Conservation (phyloP, 2,888 invertebrate genomes). For the Ommatoiulus sabulosus region DNA sequence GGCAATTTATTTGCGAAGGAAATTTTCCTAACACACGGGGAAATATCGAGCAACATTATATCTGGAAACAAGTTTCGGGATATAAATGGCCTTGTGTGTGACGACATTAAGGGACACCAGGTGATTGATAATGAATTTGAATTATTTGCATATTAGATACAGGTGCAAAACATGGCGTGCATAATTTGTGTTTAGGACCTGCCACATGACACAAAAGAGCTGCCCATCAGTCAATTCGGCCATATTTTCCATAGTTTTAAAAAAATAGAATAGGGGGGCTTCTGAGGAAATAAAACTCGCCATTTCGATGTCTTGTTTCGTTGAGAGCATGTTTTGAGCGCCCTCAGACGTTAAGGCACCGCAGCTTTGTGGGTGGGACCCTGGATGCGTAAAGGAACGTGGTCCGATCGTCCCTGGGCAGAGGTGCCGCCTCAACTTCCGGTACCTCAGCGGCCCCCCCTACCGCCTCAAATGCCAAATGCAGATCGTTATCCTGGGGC, state of each 20-base stretch:
- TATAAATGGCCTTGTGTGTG: too few relatives aligned
- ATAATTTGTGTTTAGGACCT: too few relatives aligned
- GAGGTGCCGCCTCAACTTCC: conserved; percentile 35
- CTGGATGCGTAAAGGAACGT: conserved; percentile 79
- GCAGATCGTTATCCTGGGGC: not conserved
- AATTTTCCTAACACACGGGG: too few relatives aligned
- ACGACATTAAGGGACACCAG: too few relatives aligned
- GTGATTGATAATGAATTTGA: too few relatives aligned
- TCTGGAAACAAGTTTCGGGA: too few relatives aligned
- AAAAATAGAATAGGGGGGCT: not conserved
- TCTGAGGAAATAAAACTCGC: not conserved
- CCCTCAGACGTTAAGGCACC: conserved; percentile 81
- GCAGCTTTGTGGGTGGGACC: conserved; percentile 79
- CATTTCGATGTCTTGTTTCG: not conserved
- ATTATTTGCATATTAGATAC: too few relatives aligned
- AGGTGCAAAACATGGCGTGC: too few relatives aligned
- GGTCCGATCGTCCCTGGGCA: conserved; percentile 18
- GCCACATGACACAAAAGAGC: too few relatives aligned
- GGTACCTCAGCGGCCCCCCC: conserved; percentile 59
- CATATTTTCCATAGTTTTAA: not conserved
- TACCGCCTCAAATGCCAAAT: conserved; percentile 59
- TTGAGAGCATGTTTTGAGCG: not conserved
- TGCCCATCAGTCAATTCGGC: not conserved
- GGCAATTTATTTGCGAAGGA: too few relatives aligned
- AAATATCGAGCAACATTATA: too few relatives aligned